phyloP scores from a whole-genome alignment of 1,140 invertebrate species.

The Nomia melanderi region DNA sequence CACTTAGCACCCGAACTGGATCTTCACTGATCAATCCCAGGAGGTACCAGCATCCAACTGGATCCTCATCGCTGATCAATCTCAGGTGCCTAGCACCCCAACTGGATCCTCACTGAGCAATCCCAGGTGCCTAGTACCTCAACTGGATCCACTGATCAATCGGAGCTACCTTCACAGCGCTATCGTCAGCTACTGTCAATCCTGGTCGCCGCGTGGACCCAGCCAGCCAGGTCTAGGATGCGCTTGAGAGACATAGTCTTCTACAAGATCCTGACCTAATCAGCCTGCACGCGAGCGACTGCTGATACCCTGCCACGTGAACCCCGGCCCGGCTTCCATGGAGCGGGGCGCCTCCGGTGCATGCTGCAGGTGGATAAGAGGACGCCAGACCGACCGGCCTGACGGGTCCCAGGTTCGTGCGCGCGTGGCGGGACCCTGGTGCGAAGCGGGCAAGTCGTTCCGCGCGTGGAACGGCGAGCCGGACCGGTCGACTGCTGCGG shows the following conservation, averaged over 20 bases:
- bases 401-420: conserved; percentile 1
- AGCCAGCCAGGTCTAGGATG: conserved; percentile 59
- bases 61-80: no score
- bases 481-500: background rate
- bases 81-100: no score
- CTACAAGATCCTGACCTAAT: conserved; percentile 63
- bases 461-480: conserved; percentile 29
- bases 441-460: background rate
- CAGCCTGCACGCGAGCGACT: background rate
- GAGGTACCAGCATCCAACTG: no score
- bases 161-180: no score
- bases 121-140: no score
- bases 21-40: no score
- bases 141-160: no score
- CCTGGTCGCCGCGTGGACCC: no score
- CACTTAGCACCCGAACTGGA: no score
- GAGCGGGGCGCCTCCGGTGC: conserved; percentile 20
- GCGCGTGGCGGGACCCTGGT: conserved; percentile 6
- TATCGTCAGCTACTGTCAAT: no score
- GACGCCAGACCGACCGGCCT: background rate
- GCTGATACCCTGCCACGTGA: no score
- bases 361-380: conserved; percentile 16
- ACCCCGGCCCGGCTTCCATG: conserved; percentile 40
- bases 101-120: no score
- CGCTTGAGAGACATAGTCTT: conserved; percentile 59